phyloP scores from a whole-genome alignment of 2,113 vertebrate genomes.

The Urocolius indicus region DNA sequence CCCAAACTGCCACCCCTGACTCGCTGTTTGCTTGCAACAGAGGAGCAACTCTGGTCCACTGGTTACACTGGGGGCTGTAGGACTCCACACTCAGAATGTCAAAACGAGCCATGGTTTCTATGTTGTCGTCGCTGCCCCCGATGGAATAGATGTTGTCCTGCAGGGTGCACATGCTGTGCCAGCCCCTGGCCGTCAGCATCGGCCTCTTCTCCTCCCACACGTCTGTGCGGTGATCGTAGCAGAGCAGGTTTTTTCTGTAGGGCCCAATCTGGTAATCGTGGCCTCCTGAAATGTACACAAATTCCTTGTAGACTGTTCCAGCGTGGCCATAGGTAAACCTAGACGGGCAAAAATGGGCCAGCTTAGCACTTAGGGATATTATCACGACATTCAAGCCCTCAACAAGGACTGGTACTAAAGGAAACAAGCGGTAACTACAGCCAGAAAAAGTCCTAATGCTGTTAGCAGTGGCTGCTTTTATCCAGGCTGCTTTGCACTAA shows the following conservation, averaged over 20 bases:
- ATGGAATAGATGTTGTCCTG: constrained; percentile 89
- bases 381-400: not conserved
- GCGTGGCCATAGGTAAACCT: constrained; percentile 95
- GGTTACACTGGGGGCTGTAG: constrained; percentile 85
- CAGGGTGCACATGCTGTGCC: constrained; percentile 96
- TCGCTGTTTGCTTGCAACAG: constrained; percentile 92
- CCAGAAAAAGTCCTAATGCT: not conserved
- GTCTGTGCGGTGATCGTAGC: constrained; percentile 83
- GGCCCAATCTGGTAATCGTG: constrained; percentile 95
- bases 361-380: not conserved
- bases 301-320: constrained; percentile 85
- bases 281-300: constrained; percentile 93
- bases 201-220: constrained; percentile 87
- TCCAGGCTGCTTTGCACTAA: not conserved
- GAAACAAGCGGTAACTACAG: not conserved
- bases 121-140: constrained; percentile 90
- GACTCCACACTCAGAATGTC: constrained; percentile 92
- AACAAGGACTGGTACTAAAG: not conserved
- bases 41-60: constrained; percentile 88
- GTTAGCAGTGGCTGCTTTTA: not conserved
- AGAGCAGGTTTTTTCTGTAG: constrained; percentile 90
- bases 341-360: not conserved
- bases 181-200: constrained; percentile 89
- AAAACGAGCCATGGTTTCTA: constrained; percentile 90
- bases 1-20: constrained; percentile 88